Evolutionary conservation across 2,797 vertebrate genomes (phyloP), one percentile per base, ranked within the genome.

Genomic region (Pipistrellus kuhlii): DNA sequence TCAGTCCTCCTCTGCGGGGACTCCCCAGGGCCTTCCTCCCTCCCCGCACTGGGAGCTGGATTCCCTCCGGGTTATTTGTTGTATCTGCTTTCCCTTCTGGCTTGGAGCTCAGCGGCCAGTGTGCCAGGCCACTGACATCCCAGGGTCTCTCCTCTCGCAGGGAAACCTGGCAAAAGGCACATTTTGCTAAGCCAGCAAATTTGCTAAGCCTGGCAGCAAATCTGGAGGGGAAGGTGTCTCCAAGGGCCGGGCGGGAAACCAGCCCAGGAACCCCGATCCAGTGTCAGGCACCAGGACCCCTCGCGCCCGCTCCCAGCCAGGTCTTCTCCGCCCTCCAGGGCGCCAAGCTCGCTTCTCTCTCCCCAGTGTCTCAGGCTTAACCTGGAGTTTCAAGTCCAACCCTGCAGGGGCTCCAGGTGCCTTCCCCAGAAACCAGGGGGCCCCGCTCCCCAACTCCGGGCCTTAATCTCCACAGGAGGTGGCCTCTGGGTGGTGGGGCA

Each of bases 361-460:
- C 4, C 71, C 8, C 41, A 57, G 78, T 4, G 25, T 44, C 44
- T 35, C 41, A 23, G 76, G 35, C 64, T 85, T 35, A 80, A 69
- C 66, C 71, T 30, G n/a, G 69, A 78, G 57, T 88, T 93, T 66
- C 21, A 27, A 73, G 30, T 76, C 27, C 48, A 90, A 35, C 59
- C 83, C 35, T 1, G 18, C 13, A 48, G 75, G 81, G 91, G 95
- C 98, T 97, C 97, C 96, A 96, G 97, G 98, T 97, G 97, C 64
- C 53, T 69, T 64, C 59, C 7, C 44, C 75, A 3, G 83, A 73
- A 1, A 6, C 35, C 18, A 89, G 85, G 53, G 53, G 68, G 75
- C 87, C 57, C 27, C 3, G 46, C 55, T 77, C 30, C 62, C 68
- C 44, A 0, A 35, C 53, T 6, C 72, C 1, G 1, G 51, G 68